phyloP scores from a whole-genome alignment of 2,888 invertebrate species.

The Tanytarsus gracilentus region DNA sequence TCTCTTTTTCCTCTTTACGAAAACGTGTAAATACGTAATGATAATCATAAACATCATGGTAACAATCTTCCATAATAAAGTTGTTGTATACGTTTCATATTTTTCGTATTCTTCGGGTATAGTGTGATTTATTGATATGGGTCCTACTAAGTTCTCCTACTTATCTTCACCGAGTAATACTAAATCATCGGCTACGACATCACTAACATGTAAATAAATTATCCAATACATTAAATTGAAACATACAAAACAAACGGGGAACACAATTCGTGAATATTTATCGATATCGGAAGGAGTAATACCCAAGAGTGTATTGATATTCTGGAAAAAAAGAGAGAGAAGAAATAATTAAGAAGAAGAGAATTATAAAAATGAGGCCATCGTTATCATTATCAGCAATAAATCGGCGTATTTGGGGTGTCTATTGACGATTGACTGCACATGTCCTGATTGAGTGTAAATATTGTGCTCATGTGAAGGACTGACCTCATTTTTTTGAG shows the following conservation, averaged over 20 bases:
- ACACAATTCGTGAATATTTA: slow-evolving; percentile 96
- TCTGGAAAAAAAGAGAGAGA: slow-evolving; percentile 43
- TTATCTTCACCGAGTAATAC: slow-evolving; percentile 66
- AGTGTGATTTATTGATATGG: slow-evolving; percentile 30
- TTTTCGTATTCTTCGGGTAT: slow-evolving; percentile 27
- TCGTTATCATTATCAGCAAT: too few species aligned
- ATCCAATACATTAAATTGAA: slow-evolving; percentile 99
- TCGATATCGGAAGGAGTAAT: slow-evolving; percentile 97
- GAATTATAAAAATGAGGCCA: too few species aligned
- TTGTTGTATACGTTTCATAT: slow-evolving; percentile 23
- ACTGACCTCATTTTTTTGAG: too few species aligned
- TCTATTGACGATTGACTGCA: too few species aligned
- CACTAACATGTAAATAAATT: slow-evolving; percentile 91
- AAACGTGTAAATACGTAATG: slow-evolving; percentile 22
- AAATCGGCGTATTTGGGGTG: too few species aligned
- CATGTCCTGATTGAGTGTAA: too few species aligned
- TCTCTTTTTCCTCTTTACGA: slow-evolving; percentile 18
- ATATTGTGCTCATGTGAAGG: too few species aligned
- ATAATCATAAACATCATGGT: slow-evolving; percentile 26
- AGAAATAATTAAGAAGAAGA: slow-evolving; percentile 14
- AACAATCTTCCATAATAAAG: slow-evolving; percentile 28
- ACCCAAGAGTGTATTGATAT: slow-evolving; percentile 83
- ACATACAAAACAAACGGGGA: slow-evolving; percentile 96
- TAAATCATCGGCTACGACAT: slow-evolving; percentile 89
- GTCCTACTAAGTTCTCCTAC: slow-evolving; percentile 44